Conservation (phyloP, 2,797 vertebrate genomes). For the Philypnodon macrostomus region DNA sequence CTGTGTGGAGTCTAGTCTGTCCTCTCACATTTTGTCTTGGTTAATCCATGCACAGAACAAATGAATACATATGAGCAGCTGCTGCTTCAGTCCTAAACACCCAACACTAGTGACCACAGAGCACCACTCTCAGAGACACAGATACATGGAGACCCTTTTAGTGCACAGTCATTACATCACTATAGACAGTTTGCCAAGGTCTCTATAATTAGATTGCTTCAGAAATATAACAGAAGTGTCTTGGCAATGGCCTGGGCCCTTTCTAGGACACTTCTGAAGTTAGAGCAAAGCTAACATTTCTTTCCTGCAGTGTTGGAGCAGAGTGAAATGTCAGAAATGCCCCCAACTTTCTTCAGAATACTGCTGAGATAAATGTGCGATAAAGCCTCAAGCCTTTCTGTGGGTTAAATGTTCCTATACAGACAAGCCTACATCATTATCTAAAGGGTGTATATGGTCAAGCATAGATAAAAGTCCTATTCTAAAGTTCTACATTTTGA, state of each 20-base stretch:
- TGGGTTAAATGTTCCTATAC: neutral
- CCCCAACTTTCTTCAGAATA: constrained; percentile 29
- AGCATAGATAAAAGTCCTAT: no score
- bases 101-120: constrained; percentile 23
- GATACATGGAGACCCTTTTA: constrained; percentile 28
- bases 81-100: constrained; percentile 43
- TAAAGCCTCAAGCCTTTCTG: constrained; percentile 14
- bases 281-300: constrained; percentile 23
- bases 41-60: constrained; percentile 56
- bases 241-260: constrained; percentile 44
- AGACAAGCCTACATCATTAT: no score
- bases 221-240: constrained; percentile 34
- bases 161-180: constrained; percentile 60
- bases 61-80: constrained; percentile 69
- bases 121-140: constrained; percentile 11
- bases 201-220: constrained; percentile 61
- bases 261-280: constrained; percentile 27
- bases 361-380: constrained; percentile 10
- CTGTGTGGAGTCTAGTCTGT: constrained; percentile 33
- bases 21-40: constrained; percentile 42
- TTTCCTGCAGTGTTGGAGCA: constrained; percentile 30
- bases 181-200: constrained; percentile 46
- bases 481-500: no score
- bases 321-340: constrained; percentile 9
- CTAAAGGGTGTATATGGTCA: no score